Evolutionary conservation across 2,888 invertebrate species (phyloP).

Genomic region (Sminthurides aquaticus): DNA sequence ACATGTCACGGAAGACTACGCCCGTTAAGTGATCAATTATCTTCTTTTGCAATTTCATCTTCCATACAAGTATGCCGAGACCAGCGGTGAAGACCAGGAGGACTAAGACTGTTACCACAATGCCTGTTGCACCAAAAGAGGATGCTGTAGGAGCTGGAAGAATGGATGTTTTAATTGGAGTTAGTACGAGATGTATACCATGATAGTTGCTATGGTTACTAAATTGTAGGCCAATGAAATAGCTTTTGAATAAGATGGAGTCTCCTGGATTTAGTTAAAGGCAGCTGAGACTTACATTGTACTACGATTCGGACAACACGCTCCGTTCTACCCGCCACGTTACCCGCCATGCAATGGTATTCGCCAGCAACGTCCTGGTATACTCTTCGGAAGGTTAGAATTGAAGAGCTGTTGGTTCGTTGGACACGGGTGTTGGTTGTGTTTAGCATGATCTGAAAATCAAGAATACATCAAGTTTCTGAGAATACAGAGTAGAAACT

Average conservation of each 20-base stretch:
- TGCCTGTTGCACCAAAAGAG: constrained; percentile 11
- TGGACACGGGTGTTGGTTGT: constrained; percentile 10
- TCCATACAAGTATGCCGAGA: constrained; percentile 35
- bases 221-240: too few relatives aligned
- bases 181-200: too few relatives aligned
- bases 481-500: too few relatives aligned
- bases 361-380: constrained; percentile 34
- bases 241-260: too few relatives aligned
- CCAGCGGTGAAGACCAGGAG: constrained; percentile 24
- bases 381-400: constrained; percentile 34
- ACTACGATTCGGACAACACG: constrained; percentile 32
- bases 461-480: too few relatives aligned
- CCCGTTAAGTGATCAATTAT: constrained; percentile 40
- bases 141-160: not conserved
- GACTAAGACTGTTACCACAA: constrained; percentile 9
- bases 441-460: constrained; percentile 15
- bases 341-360: constrained; percentile 31
- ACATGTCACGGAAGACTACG: constrained; percentile 41
- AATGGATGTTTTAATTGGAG: too few relatives aligned
- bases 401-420: constrained; percentile 30
- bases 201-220: too few relatives aligned
- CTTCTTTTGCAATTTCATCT: constrained; percentile 40
- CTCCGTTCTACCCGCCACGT: constrained; percentile 33
- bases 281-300: constrained; percentile 22
- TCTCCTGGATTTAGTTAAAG: too few relatives aligned